phyloP scores from a whole-genome alignment of 1,140 invertebrate species.

The Nymphalis io region DNA sequence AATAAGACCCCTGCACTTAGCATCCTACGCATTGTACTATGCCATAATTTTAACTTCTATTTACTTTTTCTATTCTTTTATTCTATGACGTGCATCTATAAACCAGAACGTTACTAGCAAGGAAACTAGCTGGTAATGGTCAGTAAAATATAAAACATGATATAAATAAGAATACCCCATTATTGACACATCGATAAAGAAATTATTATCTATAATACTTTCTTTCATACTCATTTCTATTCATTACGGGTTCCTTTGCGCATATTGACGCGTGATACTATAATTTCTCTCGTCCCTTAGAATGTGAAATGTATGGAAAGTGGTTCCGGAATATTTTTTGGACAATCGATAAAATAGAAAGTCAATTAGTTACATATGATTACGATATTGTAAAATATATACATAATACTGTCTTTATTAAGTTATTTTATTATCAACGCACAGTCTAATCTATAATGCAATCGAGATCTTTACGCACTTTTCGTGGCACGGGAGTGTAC shows the following conservation, averaged over 20 bases:
- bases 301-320: slow-evolving; percentile 75
- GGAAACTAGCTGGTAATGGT: no score
- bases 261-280: slow-evolving; percentile 60
- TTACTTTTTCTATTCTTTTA: no score
- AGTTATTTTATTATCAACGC: no score
- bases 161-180: slow-evolving; percentile 40
- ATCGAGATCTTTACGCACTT: no score
- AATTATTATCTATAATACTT: slow-evolving; percentile 71
- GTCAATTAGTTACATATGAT: slow-evolving; percentile 41
- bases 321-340: slow-evolving; percentile 70
- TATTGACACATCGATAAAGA: slow-evolving; percentile 49
- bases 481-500: no score
- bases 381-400: not conserved
- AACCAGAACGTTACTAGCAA: no score
- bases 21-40: no score
- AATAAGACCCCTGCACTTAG: no score
- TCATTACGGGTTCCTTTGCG: slow-evolving; percentile 47
- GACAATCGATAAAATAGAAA: slow-evolving; percentile 76
- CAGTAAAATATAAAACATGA: not conserved
- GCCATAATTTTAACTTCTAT: no score
- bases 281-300: slow-evolving; percentile 77
- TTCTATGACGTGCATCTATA: no score
- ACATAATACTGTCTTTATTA: no score
- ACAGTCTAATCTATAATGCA: no score
- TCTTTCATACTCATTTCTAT: slow-evolving; percentile 71